Base-by-base conservation (phyloP, 2,888 invertebrate species). In the Trachelus tabidus region DNA sequence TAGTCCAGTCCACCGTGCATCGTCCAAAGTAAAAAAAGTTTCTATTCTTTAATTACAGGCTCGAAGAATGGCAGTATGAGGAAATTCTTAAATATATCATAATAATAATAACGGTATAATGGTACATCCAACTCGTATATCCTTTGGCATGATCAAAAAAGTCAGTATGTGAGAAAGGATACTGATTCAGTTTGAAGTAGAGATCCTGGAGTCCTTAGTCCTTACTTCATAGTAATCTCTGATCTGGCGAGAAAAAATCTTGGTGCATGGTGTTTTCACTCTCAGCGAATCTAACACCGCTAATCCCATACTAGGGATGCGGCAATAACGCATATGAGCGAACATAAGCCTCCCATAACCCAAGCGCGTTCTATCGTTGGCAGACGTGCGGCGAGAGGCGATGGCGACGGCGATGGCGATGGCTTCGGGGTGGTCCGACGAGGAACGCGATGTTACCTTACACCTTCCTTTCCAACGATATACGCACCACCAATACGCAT, bases 401-500 rank as follows among this genome's bases (percentile, higher is more conserved):
- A 71, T 71, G 71, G 71, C 71, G 74, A 74, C 74, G 34, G 34
- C 56, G 77, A 75, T 75, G 82, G 79, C 79, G 78, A 81, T 77
- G 77, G 73, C 84, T 85, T 84, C 87, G 81, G 88, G 89, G 90
- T 89, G 89, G 89, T 90, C 89, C 85, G 69, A 78, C 81, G 84
- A 83, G 83, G 81, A 80, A 83, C 84, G 79, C 83, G 86, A 87
- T 88, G 87, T 89, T 88, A 89, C 88, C 89, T 89, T 89, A 89
- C 89, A 89, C 89, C 88, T 87, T 81, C 79, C 56, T 81, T 75
- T 71, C 68, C 79, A 83, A 84, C 84, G 85, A 87, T 89, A 89
- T 89, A 88, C 87, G 85, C 87, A 85, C 84, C 87, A 86, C 86
- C 87, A 87, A 88, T 87, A 86, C 85, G 86, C 88, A 89, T 89